Evolutionary conservation across 1,140 invertebrate species (phyloP).

Genomic region (Antheraea pernyi): DNA sequence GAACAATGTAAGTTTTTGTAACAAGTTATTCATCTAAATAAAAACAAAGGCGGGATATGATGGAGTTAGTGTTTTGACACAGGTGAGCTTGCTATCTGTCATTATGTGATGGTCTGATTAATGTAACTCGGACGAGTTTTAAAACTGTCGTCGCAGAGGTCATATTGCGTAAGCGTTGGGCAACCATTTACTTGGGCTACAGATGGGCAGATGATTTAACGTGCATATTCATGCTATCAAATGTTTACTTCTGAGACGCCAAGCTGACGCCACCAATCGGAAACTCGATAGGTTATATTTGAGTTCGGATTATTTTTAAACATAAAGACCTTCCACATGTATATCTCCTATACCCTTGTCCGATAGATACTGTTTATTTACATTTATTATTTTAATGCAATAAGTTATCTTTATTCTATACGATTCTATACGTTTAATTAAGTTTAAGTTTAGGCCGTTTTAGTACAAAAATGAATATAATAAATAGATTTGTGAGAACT

Average conservation of each 20-base stretch:
- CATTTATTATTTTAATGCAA: no score
- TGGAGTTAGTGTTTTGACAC: slow-evolving; percentile 27
- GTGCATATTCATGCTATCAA: neutral
- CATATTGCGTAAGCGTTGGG: neutral
- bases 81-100: neutral
- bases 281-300: neutral
- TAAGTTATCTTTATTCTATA: no score
- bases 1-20: slow-evolving; percentile 60
- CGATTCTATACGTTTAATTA: no score
- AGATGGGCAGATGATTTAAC: neutral
- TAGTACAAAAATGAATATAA: no score
- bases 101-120: neutral
- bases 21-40: slow-evolving; percentile 54
- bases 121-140: neutral
- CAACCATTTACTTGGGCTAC: neutral
- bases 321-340: neutral
- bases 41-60: slow-evolving; percentile 59
- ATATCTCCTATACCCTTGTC: neutral
- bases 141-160: neutral
- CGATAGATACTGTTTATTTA: neutral
- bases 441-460: no score
- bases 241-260: neutral
- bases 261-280: neutral
- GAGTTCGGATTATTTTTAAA: neutral
- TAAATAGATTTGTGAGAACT: no score